These are phyloP conservation scores for Phaedon cochleariae DNA, from an alignment of 2,888 invertebrate species.

Conservation along the genomic window DNA sequence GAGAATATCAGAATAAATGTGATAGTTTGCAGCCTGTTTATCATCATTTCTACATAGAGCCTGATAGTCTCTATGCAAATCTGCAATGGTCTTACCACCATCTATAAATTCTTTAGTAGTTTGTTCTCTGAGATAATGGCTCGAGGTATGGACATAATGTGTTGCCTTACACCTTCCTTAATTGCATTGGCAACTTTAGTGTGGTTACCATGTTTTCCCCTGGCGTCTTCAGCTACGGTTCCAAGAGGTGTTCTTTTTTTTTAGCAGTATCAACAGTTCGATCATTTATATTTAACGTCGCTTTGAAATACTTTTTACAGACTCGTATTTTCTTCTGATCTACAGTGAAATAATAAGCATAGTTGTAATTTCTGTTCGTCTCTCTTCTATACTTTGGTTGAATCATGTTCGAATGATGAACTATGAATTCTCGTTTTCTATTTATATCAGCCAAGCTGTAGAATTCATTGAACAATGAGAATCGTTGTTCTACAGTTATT, in stretches of 20 bases:
- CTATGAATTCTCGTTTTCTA: slow-evolving; percentile 25
- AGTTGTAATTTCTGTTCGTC: slow-evolving; percentile 22
- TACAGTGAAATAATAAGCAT: slow-evolving; percentile 32
- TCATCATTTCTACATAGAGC: too few species aligned
- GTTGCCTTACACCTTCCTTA: too few species aligned
- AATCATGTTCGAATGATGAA: slow-evolving; percentile 11
- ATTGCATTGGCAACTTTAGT: too few species aligned
- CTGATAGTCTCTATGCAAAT: too few species aligned
- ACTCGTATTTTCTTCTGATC: slow-evolving; percentile 18
- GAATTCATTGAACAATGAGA: slow-evolving; percentile 23
- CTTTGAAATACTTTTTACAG: slow-evolving; percentile 27
- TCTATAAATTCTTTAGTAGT: too few species aligned
- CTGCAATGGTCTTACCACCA: too few species aligned
- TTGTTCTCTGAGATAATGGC: too few species aligned
- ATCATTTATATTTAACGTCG: slow-evolving; percentile 3
- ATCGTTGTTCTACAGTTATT: neutral
- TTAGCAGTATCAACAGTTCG: slow-evolving; percentile 3
- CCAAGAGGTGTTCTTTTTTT: slow-evolving; percentile 6
- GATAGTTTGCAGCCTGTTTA: too few species aligned
- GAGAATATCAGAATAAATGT: too few species aligned
- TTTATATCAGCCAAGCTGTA: slow-evolving; percentile 21
- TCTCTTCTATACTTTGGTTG: slow-evolving; percentile 12
- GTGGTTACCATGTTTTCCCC: too few species aligned
- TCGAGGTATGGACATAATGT: too few species aligned
- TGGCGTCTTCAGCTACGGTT: too few species aligned